Evolutionary conservation across 2,113 vertebrate species (phyloP), one percentile per base, ranked within the genome.

Genomic region (Hippolais icterina): DNA sequence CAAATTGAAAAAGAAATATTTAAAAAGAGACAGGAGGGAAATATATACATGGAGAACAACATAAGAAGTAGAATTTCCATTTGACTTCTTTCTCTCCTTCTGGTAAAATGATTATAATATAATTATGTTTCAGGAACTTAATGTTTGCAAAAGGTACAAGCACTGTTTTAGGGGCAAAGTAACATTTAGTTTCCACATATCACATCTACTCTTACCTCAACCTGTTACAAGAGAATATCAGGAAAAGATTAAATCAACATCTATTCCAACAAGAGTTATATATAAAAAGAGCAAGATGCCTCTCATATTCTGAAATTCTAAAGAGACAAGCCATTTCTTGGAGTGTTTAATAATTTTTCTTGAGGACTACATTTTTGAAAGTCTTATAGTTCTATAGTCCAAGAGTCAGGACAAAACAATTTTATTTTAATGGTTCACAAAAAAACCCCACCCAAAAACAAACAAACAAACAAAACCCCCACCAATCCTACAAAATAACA

Each of bases 11-110:
- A 41, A 28, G 25, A 20, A n/a, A 31, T 6, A 19, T 25, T n/a
- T 4, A 1, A 25, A 64, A 49, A 10, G 5, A 52, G 5, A 44
- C 4, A 27, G 7, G 20, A 54, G 2, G 2, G 8, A 6, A 85
- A 68, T 8, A 31, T 47, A 53, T 15, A 15, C 12, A 33, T 25
- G 9, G 29, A 10, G 21, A 87, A 41, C 22, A 37, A 57, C 3
- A 18, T 14, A 66, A 44, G 16, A 42, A 59, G 35, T 18, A 53
- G 37, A 71, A 41, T 10, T 82, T 19, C 8, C 9, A 57, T 63
- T 66, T 61, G 28, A 52, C 31, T 8, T 28, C 33, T 17, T 71
- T 56, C 11, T 35, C 16, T 52, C 77, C 28, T 69, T 37, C 50
- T 33, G 19, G 5, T 23, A 77, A 90, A 88, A 88, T 18, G 1